A percentile compares a stretch with the other conserved stretches of the same genome.
Conservation (phyloP, 1,140 invertebrate genomes). For the Pseudomyrmex flavicornis region DNA sequence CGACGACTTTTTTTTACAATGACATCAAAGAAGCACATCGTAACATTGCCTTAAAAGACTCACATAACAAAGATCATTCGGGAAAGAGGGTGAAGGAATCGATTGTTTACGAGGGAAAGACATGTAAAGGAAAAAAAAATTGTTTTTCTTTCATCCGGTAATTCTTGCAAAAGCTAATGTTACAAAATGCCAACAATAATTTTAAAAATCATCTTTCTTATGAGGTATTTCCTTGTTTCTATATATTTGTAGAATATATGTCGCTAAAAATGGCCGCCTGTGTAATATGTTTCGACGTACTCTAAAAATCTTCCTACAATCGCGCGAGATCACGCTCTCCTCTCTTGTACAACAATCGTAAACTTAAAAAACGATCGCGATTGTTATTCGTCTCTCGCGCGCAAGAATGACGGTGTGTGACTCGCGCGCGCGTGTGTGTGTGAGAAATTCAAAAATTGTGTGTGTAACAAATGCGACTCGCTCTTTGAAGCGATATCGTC, state of each 20-base stretch:
- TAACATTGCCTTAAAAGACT: slow-evolving; percentile 4
- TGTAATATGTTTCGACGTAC: neutral
- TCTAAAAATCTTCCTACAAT: slow-evolving; percentile 1
- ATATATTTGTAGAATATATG: slow-evolving; percentile 29
- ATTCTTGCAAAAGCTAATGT: slow-evolving; percentile 34
- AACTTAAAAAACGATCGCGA: neutral
- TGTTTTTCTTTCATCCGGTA: neutral
- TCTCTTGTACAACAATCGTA: slow-evolving; percentile 8
- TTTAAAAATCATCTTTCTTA: slow-evolving; percentile 6
- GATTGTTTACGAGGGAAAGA: too few species aligned
- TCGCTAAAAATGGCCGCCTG: slow-evolving; percentile 2
- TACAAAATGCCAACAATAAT: slow-evolving; percentile 49
- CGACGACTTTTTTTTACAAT: neutral
- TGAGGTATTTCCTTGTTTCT: slow-evolving; percentile 14
- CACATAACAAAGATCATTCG: neutral
- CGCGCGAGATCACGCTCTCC: neutral
- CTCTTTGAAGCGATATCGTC: neutral
- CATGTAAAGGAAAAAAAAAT: slow-evolving; percentile 9
- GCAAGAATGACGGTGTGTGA: neutral
- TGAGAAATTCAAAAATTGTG: neutral
- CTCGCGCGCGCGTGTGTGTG: neutral
- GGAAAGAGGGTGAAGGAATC: neutral
- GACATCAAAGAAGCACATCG: slow-evolving; percentile 14
- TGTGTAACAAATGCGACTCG: neutral
- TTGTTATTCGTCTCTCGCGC: neutral